These are phyloP conservation scores for Ivindomyrus marchei DNA, from an alignment of 2,113 vertebrate genomes.

Conservation along the genomic window DNA sequence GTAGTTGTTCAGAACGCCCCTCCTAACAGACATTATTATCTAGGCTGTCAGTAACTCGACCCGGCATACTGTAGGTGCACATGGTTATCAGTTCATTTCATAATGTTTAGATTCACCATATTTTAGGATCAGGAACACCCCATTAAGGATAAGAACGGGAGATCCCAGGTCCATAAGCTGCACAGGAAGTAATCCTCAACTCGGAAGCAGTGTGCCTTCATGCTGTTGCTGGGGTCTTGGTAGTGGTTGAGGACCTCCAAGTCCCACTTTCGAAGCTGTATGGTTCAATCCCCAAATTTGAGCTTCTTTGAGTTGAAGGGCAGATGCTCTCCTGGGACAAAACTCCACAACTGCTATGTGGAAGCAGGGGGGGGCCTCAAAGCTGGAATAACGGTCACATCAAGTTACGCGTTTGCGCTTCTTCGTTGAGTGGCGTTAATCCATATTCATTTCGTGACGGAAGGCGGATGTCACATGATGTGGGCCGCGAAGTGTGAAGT, in stretches of 20 bases:
- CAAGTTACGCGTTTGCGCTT: neutral
- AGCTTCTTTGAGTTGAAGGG: neutral
- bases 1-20: neutral
- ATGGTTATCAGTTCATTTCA: neutral
- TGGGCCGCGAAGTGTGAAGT: neutral
- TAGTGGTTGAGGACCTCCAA: neutral
- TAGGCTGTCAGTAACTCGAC: neutral
- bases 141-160: neutral
- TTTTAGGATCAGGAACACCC: neutral
- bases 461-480: neutral
- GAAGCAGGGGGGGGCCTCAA: neutral
- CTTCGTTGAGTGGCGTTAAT: neutral
- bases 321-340: neutral
- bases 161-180: conserved; percentile 1
- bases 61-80: neutral
- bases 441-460: neutral
- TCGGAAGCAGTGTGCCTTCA: neutral
- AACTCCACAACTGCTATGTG: too few species aligned
- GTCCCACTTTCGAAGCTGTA: neutral
- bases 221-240: neutral
- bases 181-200: neutral
- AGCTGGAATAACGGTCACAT: neutral
- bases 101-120: neutral
- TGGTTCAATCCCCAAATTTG: neutral
- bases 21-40: too few species aligned